Percentiles rank a stretch among this genome's conserved stretches.
These are phyloP conservation scores for Apis dorsata DNA, from an alignment of 1,140 invertebrate species.

Conservation along the genomic window DNA sequence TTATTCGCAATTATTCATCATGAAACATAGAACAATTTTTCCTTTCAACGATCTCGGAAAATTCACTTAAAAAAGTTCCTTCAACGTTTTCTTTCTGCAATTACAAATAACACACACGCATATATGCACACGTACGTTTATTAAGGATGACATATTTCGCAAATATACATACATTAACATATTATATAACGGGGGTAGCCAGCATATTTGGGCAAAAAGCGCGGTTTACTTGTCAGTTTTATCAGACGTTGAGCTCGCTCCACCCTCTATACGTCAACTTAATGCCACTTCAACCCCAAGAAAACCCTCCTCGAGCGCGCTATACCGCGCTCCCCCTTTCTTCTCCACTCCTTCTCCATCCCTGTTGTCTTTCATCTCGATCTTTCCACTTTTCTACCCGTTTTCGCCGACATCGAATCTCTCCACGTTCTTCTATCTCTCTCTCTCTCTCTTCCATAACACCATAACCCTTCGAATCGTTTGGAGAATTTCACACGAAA, in stretches of 20 bases:
- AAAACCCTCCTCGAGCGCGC: conserved; percentile 43
- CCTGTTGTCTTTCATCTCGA: neutral
- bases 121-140: conserved; percentile 34
- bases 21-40: too few relatives aligned
- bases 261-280: conserved; percentile 71
- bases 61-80: neutral
- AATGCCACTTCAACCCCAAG: conserved; percentile 67
- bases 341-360: too few relatives aligned
- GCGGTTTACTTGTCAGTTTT: conserved; percentile 73
- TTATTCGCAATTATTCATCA: too few relatives aligned
- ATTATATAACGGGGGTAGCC: conserved; percentile 49
- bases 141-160: conserved; percentile 62
- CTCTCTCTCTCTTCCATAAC: neutral
- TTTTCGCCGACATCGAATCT: neutral
- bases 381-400: conserved; percentile 2
- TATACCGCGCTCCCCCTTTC: conserved; percentile 14
- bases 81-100: neutral
- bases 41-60: neutral
- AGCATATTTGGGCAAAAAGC: conserved; percentile 68
- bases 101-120: neutral
- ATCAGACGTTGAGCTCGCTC: conserved; percentile 71
- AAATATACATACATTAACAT: conserved; percentile 67
- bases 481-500: neutral
- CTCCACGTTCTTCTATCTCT: neutral
- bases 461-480: neutral